A percentile compares a stretch with the other conserved stretches of the same genome.
phyloP scores from a whole-genome alignment of 2,113 vertebrate species.

The Centropus bengalensis region DNA sequence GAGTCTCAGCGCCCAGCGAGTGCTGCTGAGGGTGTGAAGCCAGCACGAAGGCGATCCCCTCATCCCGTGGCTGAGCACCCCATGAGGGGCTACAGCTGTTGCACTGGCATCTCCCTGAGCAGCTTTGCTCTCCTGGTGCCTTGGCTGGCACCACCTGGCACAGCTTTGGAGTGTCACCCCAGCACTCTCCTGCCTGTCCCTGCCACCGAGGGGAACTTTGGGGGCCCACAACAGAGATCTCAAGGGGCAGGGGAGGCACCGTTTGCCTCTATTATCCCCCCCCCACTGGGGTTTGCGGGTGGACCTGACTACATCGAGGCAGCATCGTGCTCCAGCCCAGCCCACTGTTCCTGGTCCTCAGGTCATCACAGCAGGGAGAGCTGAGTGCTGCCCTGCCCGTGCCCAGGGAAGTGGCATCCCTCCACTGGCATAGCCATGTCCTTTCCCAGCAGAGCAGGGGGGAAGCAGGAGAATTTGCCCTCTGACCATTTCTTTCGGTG shows the following conservation, averaged over 20 bases:
- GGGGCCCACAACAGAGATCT: neutral
- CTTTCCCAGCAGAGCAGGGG: neutral
- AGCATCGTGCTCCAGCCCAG: neutral
- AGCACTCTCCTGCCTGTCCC: neutral
- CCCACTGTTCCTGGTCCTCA: neutral
- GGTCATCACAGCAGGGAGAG: fast-evolving
- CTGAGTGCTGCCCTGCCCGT: neutral
- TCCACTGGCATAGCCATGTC: fast-evolving
- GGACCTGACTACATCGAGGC: neutral
- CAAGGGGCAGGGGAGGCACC: neutral
- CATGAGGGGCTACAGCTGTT: fast-evolving
- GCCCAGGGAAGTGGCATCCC: neutral
- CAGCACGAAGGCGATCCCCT: fast-evolving
- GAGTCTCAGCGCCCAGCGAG: fast-evolving
- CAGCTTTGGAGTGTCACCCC: fast-evolving
- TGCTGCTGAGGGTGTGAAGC: neutral
- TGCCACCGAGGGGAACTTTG: neutral
- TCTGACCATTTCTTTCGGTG: fast-evolving
- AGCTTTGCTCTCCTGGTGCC: neutral
- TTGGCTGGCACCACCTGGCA: fast-evolving
- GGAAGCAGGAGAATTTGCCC: neutral
- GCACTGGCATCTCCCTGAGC: neutral
- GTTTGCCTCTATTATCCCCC: neutral
- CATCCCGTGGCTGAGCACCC: fast-evolving
- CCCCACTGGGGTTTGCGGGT: neutral